Base-by-base conservation (phyloP, 2,888 invertebrate genomes). In the Toxonevra muliebris region DNA sequence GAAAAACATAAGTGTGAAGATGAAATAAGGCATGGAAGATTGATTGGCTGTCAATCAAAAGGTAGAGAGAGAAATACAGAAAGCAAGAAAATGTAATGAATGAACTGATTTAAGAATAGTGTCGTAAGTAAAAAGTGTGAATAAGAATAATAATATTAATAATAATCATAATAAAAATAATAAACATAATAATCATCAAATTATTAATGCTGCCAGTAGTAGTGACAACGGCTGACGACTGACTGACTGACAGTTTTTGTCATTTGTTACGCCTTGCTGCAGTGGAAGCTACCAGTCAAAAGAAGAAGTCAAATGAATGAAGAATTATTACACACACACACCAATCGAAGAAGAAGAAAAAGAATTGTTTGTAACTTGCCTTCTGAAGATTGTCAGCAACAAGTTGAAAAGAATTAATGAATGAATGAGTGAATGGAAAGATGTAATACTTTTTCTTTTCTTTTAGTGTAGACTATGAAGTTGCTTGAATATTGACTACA, bases 21-120 rank as follows among this genome's bases (percentile, higher is more conserved):
- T 42, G 45, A 45, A 45, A 45, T 45, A 45, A 45, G 13, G 10
- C 13, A 48, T 58, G 55, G 20, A 52, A 66, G 69, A 73, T 73
- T 70, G 69, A 73, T 71, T 65, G 68, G 61, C 70, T 66, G 67
- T 73, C 71, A 73, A 73, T 71, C 71, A 73, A 50, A 30, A 66
- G 60, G 15, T 19, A 53, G 48, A n/a, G 48, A 48, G 15, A n/a
- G 54, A 30, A 7, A 7, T 2, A 30, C 3, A 30, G 30, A 30
- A 7, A 30, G 30, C 2, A 7, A 30, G 30, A 30, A 5, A 54
- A 10, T 30, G 57, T n/a, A 57, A 57, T 53, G 48, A 48, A 48
- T 53, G 53, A 53, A 53, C 17, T 53, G 19, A 48, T n/a, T 48
- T 10, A 15, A 48, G 48, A 5, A 30, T 10, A 4, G 5, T 5